A percentile compares a stretch with the other conserved stretches of the same genome.
These are phyloP conservation scores for Acrobeloides nanus DNA, from an alignment of 2,888 invertebrate species.

Conservation along the genomic window DNA sequence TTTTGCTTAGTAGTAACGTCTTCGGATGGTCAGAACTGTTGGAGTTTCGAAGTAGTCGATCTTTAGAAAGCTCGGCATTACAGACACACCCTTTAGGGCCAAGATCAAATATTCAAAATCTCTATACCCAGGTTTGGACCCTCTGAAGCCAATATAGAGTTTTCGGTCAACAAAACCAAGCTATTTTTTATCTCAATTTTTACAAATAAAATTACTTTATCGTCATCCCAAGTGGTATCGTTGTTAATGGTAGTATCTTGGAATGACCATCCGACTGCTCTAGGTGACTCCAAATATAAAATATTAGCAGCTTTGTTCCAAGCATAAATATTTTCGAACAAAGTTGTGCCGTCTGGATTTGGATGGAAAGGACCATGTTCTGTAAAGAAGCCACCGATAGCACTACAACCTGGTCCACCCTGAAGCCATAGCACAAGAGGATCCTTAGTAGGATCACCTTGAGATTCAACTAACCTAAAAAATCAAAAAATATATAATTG, in stretches of 20 bases:
- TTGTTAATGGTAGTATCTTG: conserved; percentile 41
- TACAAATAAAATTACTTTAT: too few species aligned
- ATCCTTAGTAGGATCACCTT: conserved; percentile 52
- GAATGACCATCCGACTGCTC: conserved; percentile 60
- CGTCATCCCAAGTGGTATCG: conserved; percentile 30
- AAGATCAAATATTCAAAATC: too few species aligned
- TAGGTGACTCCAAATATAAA: conserved; percentile 59
- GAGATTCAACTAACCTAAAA: conserved; percentile 41
- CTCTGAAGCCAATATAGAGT: too few species aligned
- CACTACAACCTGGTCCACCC: conserved; percentile 55
- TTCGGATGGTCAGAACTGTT: too few species aligned
- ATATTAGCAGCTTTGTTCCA: conserved; percentile 58
- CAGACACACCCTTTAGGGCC: too few species aligned
- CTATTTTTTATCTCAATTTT: too few species aligned
- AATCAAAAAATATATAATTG: neutral
- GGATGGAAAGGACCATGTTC: conserved; percentile 57
- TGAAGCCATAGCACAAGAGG: conserved; percentile 57
- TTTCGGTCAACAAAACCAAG: too few species aligned
- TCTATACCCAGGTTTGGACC: too few species aligned
- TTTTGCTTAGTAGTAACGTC: too few species aligned
- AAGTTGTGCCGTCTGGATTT: conserved; percentile 48
- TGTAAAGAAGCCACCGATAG: conserved; percentile 53
- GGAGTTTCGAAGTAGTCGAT: too few species aligned
- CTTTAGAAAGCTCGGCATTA: too few species aligned
- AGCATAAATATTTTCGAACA: conserved; percentile 50